Conservation (phyloP, 2,888 invertebrate species). For the Calameuta idolon region DNA sequence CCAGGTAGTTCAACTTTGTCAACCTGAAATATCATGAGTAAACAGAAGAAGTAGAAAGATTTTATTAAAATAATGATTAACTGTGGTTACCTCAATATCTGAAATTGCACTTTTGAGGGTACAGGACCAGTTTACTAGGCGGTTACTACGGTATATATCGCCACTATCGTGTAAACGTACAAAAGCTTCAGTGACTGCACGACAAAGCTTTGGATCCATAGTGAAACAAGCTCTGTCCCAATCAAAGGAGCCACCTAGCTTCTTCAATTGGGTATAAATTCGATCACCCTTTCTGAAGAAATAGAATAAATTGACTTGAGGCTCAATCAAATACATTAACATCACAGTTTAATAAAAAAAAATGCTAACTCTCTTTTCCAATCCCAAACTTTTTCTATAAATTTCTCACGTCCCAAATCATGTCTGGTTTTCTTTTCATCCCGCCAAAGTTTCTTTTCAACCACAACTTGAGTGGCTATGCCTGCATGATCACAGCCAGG, state of each 20-base stretch:
- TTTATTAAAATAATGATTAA: slow-evolving; percentile 13
- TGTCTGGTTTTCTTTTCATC: slow-evolving; percentile 89
- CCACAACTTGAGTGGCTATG: slow-evolving; percentile 98
- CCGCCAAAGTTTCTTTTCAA: slow-evolving; percentile 94
- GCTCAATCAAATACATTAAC: neutral
- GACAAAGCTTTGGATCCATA: slow-evolving; percentile 91
- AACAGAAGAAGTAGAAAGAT: slow-evolving; percentile 6
- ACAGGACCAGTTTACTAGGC: slow-evolving; percentile 99
- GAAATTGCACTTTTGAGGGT: slow-evolving; percentile 96
- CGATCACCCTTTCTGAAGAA: slow-evolving; percentile 74
- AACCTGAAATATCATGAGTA: slow-evolving; percentile 68
- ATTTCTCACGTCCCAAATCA: slow-evolving; percentile 94
- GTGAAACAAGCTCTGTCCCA: slow-evolving; percentile 96
- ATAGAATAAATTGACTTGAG: slow-evolving; percentile 18
- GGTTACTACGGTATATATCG: slow-evolving; percentile 91
- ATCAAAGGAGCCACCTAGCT: slow-evolving; percentile 92
- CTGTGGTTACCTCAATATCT: slow-evolving; percentile 85
- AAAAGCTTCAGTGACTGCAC: slow-evolving; percentile 95
- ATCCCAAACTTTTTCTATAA: slow-evolving; percentile 93
- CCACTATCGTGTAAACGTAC: slow-evolving; percentile 88
- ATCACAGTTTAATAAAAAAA: neutral
- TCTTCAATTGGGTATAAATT: slow-evolving; percentile 87
- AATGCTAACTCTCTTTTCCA: slow-evolving; percentile 87
- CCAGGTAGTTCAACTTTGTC: slow-evolving; percentile 93
- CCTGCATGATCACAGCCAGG: slow-evolving; percentile 99